These are phyloP conservation scores for Nansenia antarctica DNA, from an alignment of 2,113 vertebrate species.

Conservation along the genomic window DNA sequence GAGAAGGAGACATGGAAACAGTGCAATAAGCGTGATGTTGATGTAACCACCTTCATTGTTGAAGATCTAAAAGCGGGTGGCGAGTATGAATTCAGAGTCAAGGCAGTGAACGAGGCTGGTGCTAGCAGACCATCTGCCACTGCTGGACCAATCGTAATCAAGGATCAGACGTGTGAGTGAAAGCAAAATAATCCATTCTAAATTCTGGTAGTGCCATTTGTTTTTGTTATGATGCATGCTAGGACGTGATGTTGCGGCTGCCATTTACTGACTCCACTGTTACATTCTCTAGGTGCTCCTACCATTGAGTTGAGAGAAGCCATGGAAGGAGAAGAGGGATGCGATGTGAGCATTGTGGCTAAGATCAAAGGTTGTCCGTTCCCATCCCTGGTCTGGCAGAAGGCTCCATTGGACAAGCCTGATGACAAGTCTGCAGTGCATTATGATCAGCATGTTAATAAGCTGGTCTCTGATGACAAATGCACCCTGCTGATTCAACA, in stretches of 20 bases:
- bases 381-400: conserved; percentile 91
- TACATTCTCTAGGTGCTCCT: conserved; percentile 82
- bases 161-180: conserved; percentile 95
- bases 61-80: conserved; percentile 89
- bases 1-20: conserved; percentile 97
- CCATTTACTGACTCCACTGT: background rate
- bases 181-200: background rate
- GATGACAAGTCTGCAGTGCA: conserved; percentile 84
- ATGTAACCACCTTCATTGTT: conserved; percentile 85
- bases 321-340: conserved; percentile 92
- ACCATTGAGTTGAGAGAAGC: conserved; percentile 89
- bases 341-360: conserved; percentile 87
- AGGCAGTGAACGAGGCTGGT: conserved; percentile 95
- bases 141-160: conserved; percentile 88
- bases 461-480: conserved; percentile 86
- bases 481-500: conserved; percentile 93
- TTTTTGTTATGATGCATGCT: too few species aligned
- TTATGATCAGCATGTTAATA: conserved; percentile 93
- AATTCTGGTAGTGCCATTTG: background rate
- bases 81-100: conserved; percentile 97
- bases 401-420: conserved; percentile 85
- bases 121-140: conserved; percentile 90
- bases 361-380: conserved; percentile 95
- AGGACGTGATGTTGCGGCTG: too few species aligned
- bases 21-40: conserved; percentile 89